Base-by-base conservation (phyloP, 1,140 invertebrate genomes). In the Bicyclus anynana region DNA sequence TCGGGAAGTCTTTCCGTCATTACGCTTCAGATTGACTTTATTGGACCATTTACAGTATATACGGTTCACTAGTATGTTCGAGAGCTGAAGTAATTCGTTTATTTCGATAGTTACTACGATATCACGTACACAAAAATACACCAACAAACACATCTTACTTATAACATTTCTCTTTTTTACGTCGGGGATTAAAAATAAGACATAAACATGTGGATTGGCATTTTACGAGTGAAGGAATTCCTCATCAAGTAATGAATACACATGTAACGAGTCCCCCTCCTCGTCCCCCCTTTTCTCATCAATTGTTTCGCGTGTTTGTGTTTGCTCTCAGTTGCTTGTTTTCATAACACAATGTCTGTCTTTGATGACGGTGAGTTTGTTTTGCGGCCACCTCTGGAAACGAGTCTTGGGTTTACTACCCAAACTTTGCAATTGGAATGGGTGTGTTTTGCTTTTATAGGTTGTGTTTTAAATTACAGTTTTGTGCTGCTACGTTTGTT, bases 291-390 rank as follows among this genome's bases (percentile, higher is more conserved):
- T 67, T 61, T 75, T 77, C 80, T 84, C 80, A 77, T 85, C 84
- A 80, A 85, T 85, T 87, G 80, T 84, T 79, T 80, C 74, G 60
- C 72, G 69, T 84, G 75, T 84, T 82, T 82, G 71, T 87, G 81
- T 87, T 86, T 84, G 74, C 73, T 80, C 74, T 72, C 67, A 67
- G 72, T 67, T 79, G 78, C 78, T 81, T 87, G 82, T 85, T 87
- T 85, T 87, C 82, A 87, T 85, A 87, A 87, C 80, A 82, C 69
- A 72, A 62, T 79, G 81, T 81, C 79, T 87, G 79, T 83, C 76
- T 87, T 84, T 84, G 81, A 84, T 80, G 80, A 74, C 67, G 59
- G 62, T 68, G 58, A 83, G 77, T 87, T 87, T 83, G 73, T 61
- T 46, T 60, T 75, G 74, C 74, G 78, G 74, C 71, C 69, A 72